Percentiles rank a stretch among this genome's conserved stretches.
Evolutionary conservation across 2,797 vertebrate genomes (phyloP).

Genomic region (Sebastiscus albofasciatus): DNA sequence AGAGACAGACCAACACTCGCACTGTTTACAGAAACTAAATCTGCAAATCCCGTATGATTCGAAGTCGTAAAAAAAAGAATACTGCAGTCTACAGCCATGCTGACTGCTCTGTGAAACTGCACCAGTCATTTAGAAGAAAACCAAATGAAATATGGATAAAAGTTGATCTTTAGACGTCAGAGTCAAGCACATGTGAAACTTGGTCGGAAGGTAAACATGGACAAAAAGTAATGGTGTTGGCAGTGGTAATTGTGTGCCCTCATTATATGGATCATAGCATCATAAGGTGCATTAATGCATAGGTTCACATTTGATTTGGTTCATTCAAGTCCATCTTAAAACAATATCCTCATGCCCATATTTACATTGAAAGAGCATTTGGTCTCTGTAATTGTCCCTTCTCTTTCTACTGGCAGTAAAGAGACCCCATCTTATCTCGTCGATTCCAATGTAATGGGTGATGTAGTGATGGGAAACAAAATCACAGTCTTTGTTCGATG

Average conservation of each 20-base stretch:
- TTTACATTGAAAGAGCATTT: neutral
- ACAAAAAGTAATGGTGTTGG: neutral
- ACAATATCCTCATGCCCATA: neutral
- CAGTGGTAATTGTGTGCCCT: neutral
- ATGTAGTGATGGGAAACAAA: neutral
- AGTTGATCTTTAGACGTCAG: neutral
- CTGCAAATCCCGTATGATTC: neutral
- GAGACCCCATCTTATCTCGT: neutral
- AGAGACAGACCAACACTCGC: neutral
- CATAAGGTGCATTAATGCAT: neutral
- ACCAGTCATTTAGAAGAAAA: neutral
- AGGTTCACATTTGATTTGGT: neutral
- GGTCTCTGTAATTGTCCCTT: neutral
- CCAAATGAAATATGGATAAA: neutral
- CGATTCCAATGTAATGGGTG: neutral
- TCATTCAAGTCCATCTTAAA: neutral
- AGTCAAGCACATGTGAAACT: neutral
- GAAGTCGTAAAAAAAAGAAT: neutral
- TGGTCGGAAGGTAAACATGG: neutral
- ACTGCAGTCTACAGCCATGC: neutral
- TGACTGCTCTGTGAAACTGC: neutral
- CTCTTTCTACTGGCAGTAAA: neutral
- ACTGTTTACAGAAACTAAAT: constrained; percentile 5
- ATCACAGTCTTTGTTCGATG: neutral
- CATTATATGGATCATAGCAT: neutral